Evolutionary conservation across 2,113 vertebrate genomes (phyloP).

Genomic region (Toxotes jaculatrix): DNA sequence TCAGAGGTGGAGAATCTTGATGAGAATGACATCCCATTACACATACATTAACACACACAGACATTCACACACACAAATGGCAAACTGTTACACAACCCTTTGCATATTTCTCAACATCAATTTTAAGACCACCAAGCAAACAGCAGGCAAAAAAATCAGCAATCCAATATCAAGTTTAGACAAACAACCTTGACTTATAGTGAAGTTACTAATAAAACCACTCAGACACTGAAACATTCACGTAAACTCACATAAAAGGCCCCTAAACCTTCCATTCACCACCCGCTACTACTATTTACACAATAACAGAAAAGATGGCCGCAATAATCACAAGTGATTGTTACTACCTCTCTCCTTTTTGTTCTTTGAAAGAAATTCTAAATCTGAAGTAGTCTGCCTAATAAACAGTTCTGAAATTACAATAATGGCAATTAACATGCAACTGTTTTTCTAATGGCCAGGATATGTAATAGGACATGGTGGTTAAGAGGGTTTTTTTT

Average conservation of each 20-base stretch:
- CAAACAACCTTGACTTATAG: neutral
- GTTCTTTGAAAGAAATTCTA: conserved; percentile 5
- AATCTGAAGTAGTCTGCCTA: neutral
- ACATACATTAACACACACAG: neutral
- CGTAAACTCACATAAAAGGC: neutral
- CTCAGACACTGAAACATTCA: neutral
- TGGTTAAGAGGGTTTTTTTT: too few relatives aligned
- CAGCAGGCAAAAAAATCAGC: neutral
- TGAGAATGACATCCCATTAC: conserved; percentile 47
- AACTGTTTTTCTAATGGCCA: neutral
- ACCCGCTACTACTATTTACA: conserved; percentile 25
- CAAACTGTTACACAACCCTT: neutral
- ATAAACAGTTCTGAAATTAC: neutral
- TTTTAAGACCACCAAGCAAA: conserved; percentile 2
- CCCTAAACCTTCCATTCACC: conserved; percentile 34
- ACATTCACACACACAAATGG: neutral
- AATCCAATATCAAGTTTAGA: conserved; percentile 10
- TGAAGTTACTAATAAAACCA: conserved; percentile 18
- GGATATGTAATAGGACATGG: neutral
- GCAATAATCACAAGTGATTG: conserved; percentile 1
- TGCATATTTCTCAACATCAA: conserved; percentile 1
- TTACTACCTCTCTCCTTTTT: conserved; percentile 6
- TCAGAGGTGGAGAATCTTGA: conserved; percentile 46
- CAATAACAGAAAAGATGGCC: neutral
- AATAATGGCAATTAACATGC: neutral